Evolutionary conservation across 2,113 vertebrate genomes (phyloP).

Genomic region (Octodon degus): DNA sequence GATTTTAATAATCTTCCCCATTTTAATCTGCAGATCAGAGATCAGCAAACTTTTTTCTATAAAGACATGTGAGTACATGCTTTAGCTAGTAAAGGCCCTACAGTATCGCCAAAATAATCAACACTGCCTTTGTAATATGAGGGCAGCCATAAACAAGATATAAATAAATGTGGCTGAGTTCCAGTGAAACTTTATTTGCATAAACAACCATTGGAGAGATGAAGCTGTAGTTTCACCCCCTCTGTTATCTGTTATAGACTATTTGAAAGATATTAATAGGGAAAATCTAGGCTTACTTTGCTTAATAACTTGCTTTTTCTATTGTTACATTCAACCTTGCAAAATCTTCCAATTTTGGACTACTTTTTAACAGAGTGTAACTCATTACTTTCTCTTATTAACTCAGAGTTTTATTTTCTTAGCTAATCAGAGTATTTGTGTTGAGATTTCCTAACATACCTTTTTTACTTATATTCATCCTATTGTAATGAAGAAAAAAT

Average conservation of each 20-base stretch:
- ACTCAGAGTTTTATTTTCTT: neutral
- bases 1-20: neutral
- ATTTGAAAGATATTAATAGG: neutral
- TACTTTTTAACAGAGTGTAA: neutral
- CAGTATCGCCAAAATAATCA: neutral
- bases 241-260: neutral
- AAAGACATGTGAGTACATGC: neutral
- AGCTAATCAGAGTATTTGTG: neutral
- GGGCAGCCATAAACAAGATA: neutral
- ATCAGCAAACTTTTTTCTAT: neutral
- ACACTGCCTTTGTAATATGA: neutral
- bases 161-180: neutral
- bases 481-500: neutral
- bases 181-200: neutral
- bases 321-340: neutral
- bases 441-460: neutral
- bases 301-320: neutral
- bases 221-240: neutral
- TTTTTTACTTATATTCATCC: neutral
- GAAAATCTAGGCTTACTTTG: neutral
- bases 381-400: neutral
- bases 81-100: neutral
- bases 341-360: neutral
- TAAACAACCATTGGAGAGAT: neutral
- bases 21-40: conserved; percentile 1